Base-by-base conservation (phyloP, 2,113 vertebrate species). In the Oncorhynchus kisutch region DNA sequence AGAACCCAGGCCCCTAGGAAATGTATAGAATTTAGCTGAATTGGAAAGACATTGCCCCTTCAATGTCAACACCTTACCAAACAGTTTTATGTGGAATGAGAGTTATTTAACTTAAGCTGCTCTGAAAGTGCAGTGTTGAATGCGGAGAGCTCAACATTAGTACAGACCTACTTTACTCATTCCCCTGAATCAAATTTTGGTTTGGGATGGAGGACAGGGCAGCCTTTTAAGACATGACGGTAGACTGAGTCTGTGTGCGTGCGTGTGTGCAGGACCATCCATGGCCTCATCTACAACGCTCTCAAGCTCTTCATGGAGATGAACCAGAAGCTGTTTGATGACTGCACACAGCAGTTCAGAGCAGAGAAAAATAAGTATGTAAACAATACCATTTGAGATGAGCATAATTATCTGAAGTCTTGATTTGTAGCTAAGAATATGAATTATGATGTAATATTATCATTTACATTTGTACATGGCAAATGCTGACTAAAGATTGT, bases 221-320 rank as follows among this genome's bases (percentile, higher is more conserved):
- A 14, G n/a, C 18, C 22, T 65, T 51, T 22, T 71, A 6, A 25
- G 60, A 70, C 67, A 12, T 12, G 13, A 62, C 14, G 9, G 31
- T 39, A 51, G 12, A 51, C 69, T 71, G 69, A 39, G 57, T 72
- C 9, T 57, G n/a, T 79, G n/a, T 73, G 34, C n/a, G 29, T 73
- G 64, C 5, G n/a, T 69, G 8, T 34, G 27, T 65, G 7, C 81
- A 99, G 97, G 93, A 99, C 97, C 71, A 99, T 99, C 90, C 97
- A 99, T 20, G 97, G 97, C 86, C 92, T 99, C 92, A 99, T 99
- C 88, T 99, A 99, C 93, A 99, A 99, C 13, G 97, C 97, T 71
- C 92, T 99, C 92, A 99, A 99, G 88, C 96, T 99, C 86, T 99
- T 99, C 94, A 99, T 99, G 97, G 97, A 99, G 91, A 99, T 99